Evolutionary conservation across 2,888 invertebrate species (phyloP), one percentile per base, ranked within the genome.

Genomic region (Neoaliturus tenellus): DNA sequence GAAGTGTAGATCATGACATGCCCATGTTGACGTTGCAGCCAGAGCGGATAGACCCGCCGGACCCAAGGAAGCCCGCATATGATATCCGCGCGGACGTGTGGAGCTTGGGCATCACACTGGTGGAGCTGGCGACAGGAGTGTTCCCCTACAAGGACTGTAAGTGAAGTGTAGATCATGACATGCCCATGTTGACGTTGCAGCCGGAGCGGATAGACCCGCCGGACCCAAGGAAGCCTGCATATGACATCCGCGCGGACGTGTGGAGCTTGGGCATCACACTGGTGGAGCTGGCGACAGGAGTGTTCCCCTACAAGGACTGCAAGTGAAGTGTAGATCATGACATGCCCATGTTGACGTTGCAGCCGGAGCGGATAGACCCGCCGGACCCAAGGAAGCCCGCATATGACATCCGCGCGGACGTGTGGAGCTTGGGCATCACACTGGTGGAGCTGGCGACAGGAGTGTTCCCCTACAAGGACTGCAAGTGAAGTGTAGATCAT

Each of bases 31-130:
- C 31, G 28, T 89, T 90, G 28, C 89, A 98, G 98, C 99, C 99
- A 78, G 99, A 99, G 92, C 93, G 99, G 88, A 99, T 99, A 91
- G 98, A 98, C 91, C 96, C 97, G 67, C 96, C 97, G 31, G 96
- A 97, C 91, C 98, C 98, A 31, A 94, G 95, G 85, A 95, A 96
- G 90, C 98, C 98, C 81, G 98, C 98, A 91, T 99, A 99, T 91
- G 99, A 99, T 92, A 98, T 99, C 89, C 94, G 99, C 88, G 99
- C 99, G 25, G 99, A 99, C 92, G 99, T 99, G 80, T 99, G 99
- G 99, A 98, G 98, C 87, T 93, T 99, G 87, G 99, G 99, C 88
- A 98, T 98, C 89, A 98, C 98, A 82, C 92, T 98, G 84, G 97
- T 99, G 80, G 99, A 99, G 92, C 92, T 99, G 89, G 99, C 99